Evolutionary conservation across 2,797 vertebrate genomes (phyloP), one percentile per base, ranked within the genome.

Genomic region (Cynopterus sphinx): DNA sequence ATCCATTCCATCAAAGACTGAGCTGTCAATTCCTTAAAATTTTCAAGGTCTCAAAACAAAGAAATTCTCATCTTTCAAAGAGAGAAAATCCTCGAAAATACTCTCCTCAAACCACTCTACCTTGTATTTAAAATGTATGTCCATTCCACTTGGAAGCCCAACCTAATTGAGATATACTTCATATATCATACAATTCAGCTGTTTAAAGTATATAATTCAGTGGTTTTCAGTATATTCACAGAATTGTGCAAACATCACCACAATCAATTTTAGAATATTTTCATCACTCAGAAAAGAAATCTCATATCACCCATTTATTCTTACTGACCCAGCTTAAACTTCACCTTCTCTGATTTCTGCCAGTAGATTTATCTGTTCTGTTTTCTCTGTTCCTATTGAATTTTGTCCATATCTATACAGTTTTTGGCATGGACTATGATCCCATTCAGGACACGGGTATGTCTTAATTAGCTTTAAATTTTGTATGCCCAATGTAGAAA

Each of bases 401-500:
- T 65, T 75, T 63, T 75, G 13, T 49, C 75, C 51, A 68, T 36
- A 57, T 26, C 17, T 83, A 36, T 77, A 67, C 15, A 59, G 59
- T 15, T 83, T 83, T 83, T 39, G 43, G 71, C 41, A 39, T 26
- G 63, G 55, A 36, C n/a, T 68, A 46, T 79, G 13, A 78, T 78
- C 10, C 71, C 53, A 78, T 28, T 86, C 73, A 78, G 33, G 39
- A 59, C 51, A 78, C 19, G 31, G n/a, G n/a, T 19, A 70, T 86
- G 19, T 78, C 51, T 92, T 78, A 68, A 78, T 92, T 73, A 92
- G 51, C 41, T 86, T 49, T 92, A 41, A 59, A 68, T 86, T 59
- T 61, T 51, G 70, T 55, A 70, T 33, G 13, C 15, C 36, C 33
- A 19, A 4, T 26, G 46, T 26, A 83, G 68, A 65, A 83, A 83